Evolutionary conservation across 2,113 vertebrate genomes (phyloP).

Genomic region (Bos taurus): ARS-UCD2.0 NC_037346.1:61366001-61366500

Average conservation of each 20-base stretch:
- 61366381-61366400: background rate
- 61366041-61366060: background rate
- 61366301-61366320: background rate
- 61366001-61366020: background rate
- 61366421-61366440: background rate
- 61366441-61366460: background rate
- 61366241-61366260: background rate
- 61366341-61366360: background rate
- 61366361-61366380: background rate
- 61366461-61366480: background rate
- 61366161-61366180: slow-evolving; percentile 87
- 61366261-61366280: background rate
- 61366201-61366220: background rate
- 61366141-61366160: slow-evolving; percentile 86
- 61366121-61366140: slow-evolving; percentile 88
- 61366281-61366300: background rate
- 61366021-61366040: background rate
- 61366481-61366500: background rate
- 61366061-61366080: slow-evolving; percentile 44
- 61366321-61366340: background rate
- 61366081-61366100: slow-evolving; percentile 68
- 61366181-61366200: background rate
- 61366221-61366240: background rate
- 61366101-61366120: slow-evolving; percentile 66
- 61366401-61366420: rapidly evolving